Conservation (phyloP, 2,113 vertebrate species). For the Hyperopisus bebe region DNA sequence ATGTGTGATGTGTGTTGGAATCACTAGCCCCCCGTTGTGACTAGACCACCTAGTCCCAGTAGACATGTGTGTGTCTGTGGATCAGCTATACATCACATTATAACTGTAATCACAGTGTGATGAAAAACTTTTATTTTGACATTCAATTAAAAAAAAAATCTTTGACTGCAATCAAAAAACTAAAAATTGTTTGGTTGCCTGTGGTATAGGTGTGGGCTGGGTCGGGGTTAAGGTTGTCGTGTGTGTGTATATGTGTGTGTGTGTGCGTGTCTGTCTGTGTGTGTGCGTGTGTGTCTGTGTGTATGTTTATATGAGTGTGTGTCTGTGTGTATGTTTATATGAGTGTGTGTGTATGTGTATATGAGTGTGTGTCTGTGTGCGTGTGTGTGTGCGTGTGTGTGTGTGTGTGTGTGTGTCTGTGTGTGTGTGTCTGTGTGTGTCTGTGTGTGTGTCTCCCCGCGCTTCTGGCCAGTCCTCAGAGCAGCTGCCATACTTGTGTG, state of each 20-base stretch:
- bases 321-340: constrained; percentile 32
- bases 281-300: not conserved
- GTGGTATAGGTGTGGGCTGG: too few relatives aligned
- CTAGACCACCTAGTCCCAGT: too few relatives aligned
- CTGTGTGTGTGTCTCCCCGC: constrained; percentile 28
- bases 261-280: constrained; percentile 32
- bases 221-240: not conserved
- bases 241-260: constrained; percentile 26
- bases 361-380: constrained; percentile 17
- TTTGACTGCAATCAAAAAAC: not conserved
- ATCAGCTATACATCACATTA: too few relatives aligned
- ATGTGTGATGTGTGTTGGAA: too few relatives aligned
- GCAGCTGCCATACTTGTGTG: constrained; percentile 56
- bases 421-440: too few relatives aligned
- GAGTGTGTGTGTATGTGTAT: constrained; percentile 23
- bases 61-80: too few relatives aligned
- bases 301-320: constrained; percentile 26
- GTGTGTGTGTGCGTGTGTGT: not conserved
- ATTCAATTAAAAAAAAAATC: not conserved
- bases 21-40: too few relatives aligned
- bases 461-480: constrained; percentile 3
- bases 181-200: not conserved
- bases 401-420: not conserved
- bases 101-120: too few relatives aligned
- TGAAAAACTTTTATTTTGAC: not conserved